phyloP scores from a whole-genome alignment of 2,888 invertebrate genomes.

The Candidula unifasciata region DNA sequence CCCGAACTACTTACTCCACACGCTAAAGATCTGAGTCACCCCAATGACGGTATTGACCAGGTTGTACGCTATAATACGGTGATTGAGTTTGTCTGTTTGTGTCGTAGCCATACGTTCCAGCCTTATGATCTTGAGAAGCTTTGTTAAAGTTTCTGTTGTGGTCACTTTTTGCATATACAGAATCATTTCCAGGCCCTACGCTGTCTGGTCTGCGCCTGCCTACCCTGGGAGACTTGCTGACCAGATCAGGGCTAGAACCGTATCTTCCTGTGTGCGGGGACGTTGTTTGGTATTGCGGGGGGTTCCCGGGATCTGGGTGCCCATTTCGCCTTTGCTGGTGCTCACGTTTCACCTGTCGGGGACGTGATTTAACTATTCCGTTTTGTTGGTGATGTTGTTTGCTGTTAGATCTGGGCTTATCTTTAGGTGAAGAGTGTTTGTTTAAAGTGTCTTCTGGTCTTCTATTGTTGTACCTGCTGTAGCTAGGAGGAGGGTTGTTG shows the following conservation, averaged over 20 bases:
- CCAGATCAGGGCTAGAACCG: conserved; percentile 48
- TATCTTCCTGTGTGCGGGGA: conserved; percentile 12
- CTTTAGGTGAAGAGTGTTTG: conserved; percentile 3
- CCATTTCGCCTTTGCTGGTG: conserved; percentile 45
- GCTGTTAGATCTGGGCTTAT: conserved; percentile 20
- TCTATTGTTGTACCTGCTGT: conserved; percentile 3
- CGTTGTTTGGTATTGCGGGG: conserved; percentile 4
- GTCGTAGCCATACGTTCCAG: conserved; percentile 11
- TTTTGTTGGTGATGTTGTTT: conserved; percentile 39
- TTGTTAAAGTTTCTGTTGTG: conserved; percentile 16
- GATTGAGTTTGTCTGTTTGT: conserved; percentile 31
- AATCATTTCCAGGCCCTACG: not conserved
- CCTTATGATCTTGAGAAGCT: not conserved
- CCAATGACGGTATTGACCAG: conserved; percentile 42
- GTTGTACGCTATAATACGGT: conserved; percentile 6
- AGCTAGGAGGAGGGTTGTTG: conserved; percentile 18
- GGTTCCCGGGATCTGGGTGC: not conserved
- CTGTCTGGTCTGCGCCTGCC: conserved; percentile 18
- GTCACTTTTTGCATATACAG: conserved; percentile 9
- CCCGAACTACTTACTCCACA: too few species aligned
- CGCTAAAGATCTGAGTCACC: conserved; percentile 46
- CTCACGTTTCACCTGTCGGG: conserved; percentile 49
- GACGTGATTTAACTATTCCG: conserved; percentile 37
- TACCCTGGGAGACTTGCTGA: conserved; percentile 26
- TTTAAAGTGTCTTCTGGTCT: conserved; percentile 21